Evolutionary conservation across 2,888 invertebrate genomes (phyloP), one percentile per base, ranked within the genome.

Genomic region (Nomada ferruginata): DNA sequence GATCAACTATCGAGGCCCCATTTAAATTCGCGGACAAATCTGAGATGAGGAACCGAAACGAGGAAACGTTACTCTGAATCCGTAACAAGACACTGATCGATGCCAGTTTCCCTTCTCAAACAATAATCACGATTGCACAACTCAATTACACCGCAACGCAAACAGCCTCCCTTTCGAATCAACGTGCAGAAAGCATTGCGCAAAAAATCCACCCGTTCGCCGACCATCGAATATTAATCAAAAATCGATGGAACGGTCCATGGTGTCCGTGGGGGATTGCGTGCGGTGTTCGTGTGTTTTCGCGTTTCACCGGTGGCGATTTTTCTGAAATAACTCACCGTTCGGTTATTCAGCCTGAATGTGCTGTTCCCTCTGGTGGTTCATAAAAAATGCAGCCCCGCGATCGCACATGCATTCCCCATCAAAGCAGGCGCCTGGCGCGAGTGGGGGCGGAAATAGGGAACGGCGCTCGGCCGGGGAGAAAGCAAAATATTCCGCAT

Each of bases 321-420:
- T 65, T 61, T 61, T 18, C 66, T 44, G 61, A 29, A 77, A 77
- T 42, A 61, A 63, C 78, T 18, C 52, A 11, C 4, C 47, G 77
- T 69, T 77, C 64, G 77, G 59, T 79, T 69, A 69, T 76, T 69
- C 69, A 29, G 47, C 9, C 23, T 44, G 2, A 23, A n/a, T 20
- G 15, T 44, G 11, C 7, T 44, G 64, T 15, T 29, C 63, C 60
- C 59, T n/a, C 36, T 18, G 26, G 72, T 47, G 60, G 44, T 11
- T 72, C 63, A 80, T 80, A 79, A 79, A 82, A 81, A 82, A 81
- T 81, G 82, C 82, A 81, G 59, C 20, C n/a, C 76, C 42, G 61
- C 72, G 82, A 81, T 81, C 76, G 53, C 53, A 61, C 47, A 26
- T 81, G 75, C 75, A 75, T 81, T 63, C 73, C 80, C 73, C 80